Percentiles rank a stretch among this genome's conserved stretches.
These are phyloP conservation scores for Noctilio leporinus DNA, from an alignment of 2,113 vertebrate genomes.

Conservation along the genomic window DNA sequence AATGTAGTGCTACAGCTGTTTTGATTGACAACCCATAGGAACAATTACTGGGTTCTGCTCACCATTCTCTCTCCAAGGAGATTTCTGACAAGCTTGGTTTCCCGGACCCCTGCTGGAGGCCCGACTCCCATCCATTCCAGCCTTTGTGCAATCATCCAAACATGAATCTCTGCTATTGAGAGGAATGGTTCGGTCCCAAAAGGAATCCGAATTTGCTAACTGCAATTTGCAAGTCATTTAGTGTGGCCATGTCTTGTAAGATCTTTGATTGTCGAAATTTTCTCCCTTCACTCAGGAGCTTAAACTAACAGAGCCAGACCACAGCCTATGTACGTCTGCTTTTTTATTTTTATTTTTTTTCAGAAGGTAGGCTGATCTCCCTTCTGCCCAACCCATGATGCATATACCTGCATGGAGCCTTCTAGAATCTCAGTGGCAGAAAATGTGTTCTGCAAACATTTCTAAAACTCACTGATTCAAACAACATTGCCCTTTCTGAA, in stretches of 20 bases:
- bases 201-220: background rate
- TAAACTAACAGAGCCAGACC: background rate
- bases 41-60: background rate
- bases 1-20: constrained; percentile 25
- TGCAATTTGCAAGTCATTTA: background rate
- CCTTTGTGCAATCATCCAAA: background rate
- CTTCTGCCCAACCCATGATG: background rate
- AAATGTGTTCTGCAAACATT: background rate
- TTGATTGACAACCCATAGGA: constrained; percentile 17
- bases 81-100: background rate
- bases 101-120: background rate
- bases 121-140: background rate
- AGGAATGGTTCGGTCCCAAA: background rate
- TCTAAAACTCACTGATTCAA: background rate
- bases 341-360: too few species aligned
- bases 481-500: background rate
- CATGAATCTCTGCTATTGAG: background rate
- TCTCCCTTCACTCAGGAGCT: background rate
- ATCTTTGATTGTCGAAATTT: background rate
- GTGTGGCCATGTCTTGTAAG: background rate
- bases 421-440: background rate
- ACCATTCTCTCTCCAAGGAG: background rate
- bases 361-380: background rate
- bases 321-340: background rate
- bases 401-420: background rate